Conservation (phyloP, 2,888 invertebrate species). For the Amblyjoppa fuscipennis region DNA sequence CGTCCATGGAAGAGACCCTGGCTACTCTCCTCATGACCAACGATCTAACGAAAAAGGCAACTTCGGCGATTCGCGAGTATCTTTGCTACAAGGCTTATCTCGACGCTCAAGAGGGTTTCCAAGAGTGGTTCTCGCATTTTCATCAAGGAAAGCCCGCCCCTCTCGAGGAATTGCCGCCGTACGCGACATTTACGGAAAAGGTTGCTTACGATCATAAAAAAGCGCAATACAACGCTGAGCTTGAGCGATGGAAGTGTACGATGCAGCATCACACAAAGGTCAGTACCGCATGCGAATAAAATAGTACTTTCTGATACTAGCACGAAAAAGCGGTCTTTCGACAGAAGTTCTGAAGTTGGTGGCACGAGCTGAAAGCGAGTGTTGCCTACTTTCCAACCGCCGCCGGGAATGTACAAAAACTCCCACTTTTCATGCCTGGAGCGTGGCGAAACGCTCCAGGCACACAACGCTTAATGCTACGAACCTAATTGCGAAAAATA, state of each 20-base stretch:
- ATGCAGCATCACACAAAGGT: constrained; percentile 91
- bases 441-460: too few relatives aligned
- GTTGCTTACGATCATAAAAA: constrained; percentile 95
- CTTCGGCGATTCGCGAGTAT: constrained; percentile 90
- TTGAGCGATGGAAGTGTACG: constrained; percentile 91
- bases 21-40: constrained; percentile 83
- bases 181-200: constrained; percentile 93
- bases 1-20: constrained; percentile 81
- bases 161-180: constrained; percentile 87
- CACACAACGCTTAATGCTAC: too few relatives aligned
- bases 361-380: too few relatives aligned
- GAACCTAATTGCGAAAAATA: too few relatives aligned
- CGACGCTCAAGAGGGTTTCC: constrained; percentile 94
- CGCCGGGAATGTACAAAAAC: too few relatives aligned
- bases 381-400: too few relatives aligned
- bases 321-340: not conserved
- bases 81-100: constrained; percentile 95
- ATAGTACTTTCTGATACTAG: not conserved
- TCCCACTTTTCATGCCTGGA: too few relatives aligned
- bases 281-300: constrained; percentile 60
- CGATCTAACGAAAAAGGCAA: constrained; percentile 85
- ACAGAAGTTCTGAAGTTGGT: too few relatives aligned
- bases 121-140: constrained; percentile 94
- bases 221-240: constrained; percentile 92
- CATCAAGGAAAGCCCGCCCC: constrained; percentile 92